phyloP scores from a whole-genome alignment of 2,888 invertebrate genomes.

The Heliothis peltigera region DNA sequence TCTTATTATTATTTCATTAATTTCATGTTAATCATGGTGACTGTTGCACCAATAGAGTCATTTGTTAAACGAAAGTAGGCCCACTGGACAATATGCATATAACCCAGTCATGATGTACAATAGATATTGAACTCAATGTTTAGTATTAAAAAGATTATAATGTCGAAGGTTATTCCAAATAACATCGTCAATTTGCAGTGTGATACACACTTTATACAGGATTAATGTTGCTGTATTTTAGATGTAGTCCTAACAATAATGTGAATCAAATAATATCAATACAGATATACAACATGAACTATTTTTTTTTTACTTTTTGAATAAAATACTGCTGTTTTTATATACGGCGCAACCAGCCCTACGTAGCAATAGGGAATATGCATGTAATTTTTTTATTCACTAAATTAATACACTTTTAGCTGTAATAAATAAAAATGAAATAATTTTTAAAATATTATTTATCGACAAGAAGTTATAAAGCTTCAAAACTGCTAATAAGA shows the following conservation, averaged over 20 bases:
- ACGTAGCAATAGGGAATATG: too few relatives aligned
- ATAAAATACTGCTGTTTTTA: too few relatives aligned
- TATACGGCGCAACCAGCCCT: too few relatives aligned
- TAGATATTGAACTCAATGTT: constrained; percentile 13
- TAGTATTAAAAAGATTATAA: constrained; percentile 7
- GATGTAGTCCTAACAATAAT: background rate
- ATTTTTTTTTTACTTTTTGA: constrained; percentile 9
- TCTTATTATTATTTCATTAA: too few relatives aligned
- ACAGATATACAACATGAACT: constrained; percentile 22
- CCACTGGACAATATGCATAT: background rate
- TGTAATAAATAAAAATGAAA: too few relatives aligned
- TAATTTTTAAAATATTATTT: too few relatives aligned
- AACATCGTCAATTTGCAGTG: constrained; percentile 2
- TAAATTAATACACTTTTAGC: too few relatives aligned
- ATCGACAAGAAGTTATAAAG: too few relatives aligned
- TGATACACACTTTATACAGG: constrained; percentile 4
- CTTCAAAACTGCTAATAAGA: too few relatives aligned
- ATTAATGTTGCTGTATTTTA: constrained; percentile 19
- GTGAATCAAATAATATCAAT: constrained; percentile 19
- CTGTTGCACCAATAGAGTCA: too few relatives aligned
- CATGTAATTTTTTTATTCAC: too few relatives aligned
- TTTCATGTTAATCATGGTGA: too few relatives aligned
- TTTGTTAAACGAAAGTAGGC: constrained; percentile 32
- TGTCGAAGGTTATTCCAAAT: constrained; percentile 29
- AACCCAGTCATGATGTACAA: background rate